Percentiles rank a stretch among this genome's conserved stretches.
phyloP scores from a whole-genome alignment of 2,113 vertebrate genomes.

The Polypterus senegalus region DNA sequence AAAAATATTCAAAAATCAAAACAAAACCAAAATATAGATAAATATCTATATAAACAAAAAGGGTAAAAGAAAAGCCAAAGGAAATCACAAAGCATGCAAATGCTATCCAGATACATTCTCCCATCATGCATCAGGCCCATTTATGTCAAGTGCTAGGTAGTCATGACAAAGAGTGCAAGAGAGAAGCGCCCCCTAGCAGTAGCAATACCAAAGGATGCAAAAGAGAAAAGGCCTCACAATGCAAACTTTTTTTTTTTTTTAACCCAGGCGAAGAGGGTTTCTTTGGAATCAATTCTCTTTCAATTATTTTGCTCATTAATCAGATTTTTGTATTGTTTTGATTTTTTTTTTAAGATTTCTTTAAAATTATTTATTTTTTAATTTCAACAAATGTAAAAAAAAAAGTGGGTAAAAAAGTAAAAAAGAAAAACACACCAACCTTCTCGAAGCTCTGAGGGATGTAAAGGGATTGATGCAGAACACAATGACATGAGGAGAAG shows the following conservation, averaged over 20 bases:
- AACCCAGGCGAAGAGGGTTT: constrained; percentile 68
- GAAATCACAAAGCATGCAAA: constrained; percentile 73
- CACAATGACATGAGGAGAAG: constrained; percentile 99
- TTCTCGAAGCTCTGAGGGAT: constrained; percentile 99
- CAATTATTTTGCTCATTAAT: constrained; percentile 29
- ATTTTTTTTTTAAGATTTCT: neutral
- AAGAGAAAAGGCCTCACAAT: constrained; percentile 90
- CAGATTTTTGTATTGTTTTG: neutral
- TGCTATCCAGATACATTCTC: constrained; percentile 77
- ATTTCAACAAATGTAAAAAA: constrained; percentile 51
- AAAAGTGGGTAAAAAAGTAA: constrained; percentile 96
- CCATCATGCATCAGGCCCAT: constrained; percentile 86
- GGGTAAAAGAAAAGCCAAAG: constrained; percentile 37
- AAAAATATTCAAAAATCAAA: constrained; percentile 26
- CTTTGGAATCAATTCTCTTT: constrained; percentile 50
- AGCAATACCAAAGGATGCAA: constrained; percentile 96
- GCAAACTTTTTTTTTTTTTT: constrained; percentile 65
- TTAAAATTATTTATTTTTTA: constrained; percentile 20
- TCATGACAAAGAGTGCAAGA: constrained; percentile 87
- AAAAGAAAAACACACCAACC: constrained; percentile 99
- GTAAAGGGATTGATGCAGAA: constrained; percentile 99
- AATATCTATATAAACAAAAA: too few species aligned
- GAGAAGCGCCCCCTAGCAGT: constrained; percentile 62
- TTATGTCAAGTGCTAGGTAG: constrained; percentile 74
- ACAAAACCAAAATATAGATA: constrained; percentile 15